Conservation (phyloP, 2,113 vertebrate genomes). For the Dolichallabes microphthalmus region DNA sequence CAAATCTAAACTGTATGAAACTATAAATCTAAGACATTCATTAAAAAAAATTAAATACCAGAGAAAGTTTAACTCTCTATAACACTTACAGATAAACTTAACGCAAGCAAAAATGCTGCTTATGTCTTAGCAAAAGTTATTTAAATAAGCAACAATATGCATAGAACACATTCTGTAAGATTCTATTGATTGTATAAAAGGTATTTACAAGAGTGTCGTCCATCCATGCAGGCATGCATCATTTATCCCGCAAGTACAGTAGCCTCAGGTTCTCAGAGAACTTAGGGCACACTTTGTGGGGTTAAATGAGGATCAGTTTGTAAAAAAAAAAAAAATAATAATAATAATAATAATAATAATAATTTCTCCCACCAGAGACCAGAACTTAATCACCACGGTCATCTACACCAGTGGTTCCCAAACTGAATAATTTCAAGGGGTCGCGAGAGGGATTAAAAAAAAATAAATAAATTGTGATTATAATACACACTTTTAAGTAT, state of each 20-base stretch:
- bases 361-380: conserved; percentile 24
- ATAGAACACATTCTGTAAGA: neutral
- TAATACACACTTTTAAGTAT: no score
- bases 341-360: no score
- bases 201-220: neutral
- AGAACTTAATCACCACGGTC: neutral
- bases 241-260: no score
- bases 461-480: no score
- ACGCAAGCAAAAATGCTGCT: neutral
- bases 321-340: no score
- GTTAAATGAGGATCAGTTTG: no score
- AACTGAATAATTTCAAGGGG: no score
- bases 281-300: no score
- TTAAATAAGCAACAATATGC: neutral
- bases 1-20: neutral
- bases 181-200: neutral
- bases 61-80: neutral
- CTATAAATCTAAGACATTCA: neutral
- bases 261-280: no score
- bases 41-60: neutral
- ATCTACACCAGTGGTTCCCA: no score
- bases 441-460: no score
- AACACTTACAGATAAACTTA: neutral
- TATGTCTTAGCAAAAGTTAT: neutral
- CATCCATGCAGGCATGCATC: no score